A percentile compares a stretch with the other conserved stretches of the same genome.
Evolutionary conservation across 2,888 invertebrate genomes (phyloP).

Genomic region (Drosophila paramelanica): DNA sequence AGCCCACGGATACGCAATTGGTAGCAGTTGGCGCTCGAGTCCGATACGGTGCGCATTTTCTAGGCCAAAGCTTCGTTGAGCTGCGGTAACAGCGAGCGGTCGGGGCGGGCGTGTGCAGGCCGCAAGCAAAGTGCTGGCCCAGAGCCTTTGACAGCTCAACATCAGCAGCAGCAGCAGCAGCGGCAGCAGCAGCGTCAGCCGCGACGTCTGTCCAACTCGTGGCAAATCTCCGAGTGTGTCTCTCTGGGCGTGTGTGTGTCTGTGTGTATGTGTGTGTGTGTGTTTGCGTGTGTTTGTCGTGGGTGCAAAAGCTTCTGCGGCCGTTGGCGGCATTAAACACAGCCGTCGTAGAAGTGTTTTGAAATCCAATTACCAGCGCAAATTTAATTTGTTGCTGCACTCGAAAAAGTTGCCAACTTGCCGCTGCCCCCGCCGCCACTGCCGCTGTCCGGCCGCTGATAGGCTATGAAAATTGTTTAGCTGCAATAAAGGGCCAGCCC

Average conservation of each 20-base stretch:
- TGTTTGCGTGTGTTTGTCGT: conserved; percentile 13
- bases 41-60: conserved; percentile 64
- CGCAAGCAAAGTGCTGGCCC: conserved; percentile 60
- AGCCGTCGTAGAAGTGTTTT: conserved; percentile 77
- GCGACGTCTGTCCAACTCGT: conserved; percentile 57
- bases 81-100: conserved; percentile 20
- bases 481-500: conserved; percentile 70
- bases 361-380: conserved; percentile 79
- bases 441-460: conserved; percentile 53
- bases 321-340: conserved; percentile 78
- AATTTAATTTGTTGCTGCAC: conserved; percentile 81
- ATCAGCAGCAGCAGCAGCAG: conserved; percentile 39
- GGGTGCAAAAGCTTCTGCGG: conserved; percentile 63
- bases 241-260: conserved; percentile 17
- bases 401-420: conserved; percentile 79
- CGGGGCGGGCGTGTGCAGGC: conserved; percentile 30
- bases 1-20: conserved; percentile 48
- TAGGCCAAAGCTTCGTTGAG: conserved; percentile 75
- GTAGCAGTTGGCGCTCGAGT: conserved; percentile 42
- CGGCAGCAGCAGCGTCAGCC: conserved; percentile 21
- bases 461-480: conserved; percentile 80
- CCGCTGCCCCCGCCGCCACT: conserved; percentile 29
- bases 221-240: conserved; percentile 50
- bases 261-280: conserved; percentile 11
- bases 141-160: conserved; percentile 64